Conservation (phyloP, 2,888 invertebrate genomes). For the Schrankia costaestrigalis region DNA sequence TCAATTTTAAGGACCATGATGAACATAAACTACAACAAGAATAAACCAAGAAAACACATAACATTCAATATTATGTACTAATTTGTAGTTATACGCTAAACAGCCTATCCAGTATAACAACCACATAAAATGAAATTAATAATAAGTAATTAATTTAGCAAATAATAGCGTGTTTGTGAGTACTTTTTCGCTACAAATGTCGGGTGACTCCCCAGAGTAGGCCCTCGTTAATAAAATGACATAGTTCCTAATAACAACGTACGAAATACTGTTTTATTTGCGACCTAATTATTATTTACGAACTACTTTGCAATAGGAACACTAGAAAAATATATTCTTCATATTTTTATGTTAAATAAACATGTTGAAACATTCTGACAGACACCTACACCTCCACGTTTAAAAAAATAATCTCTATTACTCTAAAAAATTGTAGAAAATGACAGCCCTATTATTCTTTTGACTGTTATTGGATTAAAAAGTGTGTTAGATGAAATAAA, state of each 20-base stretch:
- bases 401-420: too few relatives aligned
- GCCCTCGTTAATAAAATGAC: conserved; percentile 50
- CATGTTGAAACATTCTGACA: conserved; percentile 3
- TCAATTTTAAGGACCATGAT: too few relatives aligned
- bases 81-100: not conserved
- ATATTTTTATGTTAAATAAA: too few relatives aligned
- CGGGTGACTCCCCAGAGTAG: conserved; percentile 37
- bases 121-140: conserved; percentile 37
- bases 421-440: conserved; percentile 22
- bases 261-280: conserved; percentile 25
- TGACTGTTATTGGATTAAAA: conserved; percentile 9
- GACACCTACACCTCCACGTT: conserved; percentile 9
- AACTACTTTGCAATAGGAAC: too few relatives aligned
- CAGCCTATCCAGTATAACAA: not conserved
- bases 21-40: too few relatives aligned
- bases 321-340: too few relatives aligned
- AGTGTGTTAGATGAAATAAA: conserved; percentile 4
- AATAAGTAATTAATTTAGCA: conserved; percentile 42
- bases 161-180: conserved; percentile 51
- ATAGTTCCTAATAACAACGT: conserved; percentile 36
- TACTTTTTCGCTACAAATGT: conserved; percentile 34
- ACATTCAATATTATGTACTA: too few relatives aligned
- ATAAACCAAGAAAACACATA: too few relatives aligned
- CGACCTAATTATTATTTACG: conserved; percentile 27
- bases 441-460: conserved; percentile 6